Conservation (phyloP, 2,888 invertebrate genomes). For the Ferrisia virgata region DNA sequence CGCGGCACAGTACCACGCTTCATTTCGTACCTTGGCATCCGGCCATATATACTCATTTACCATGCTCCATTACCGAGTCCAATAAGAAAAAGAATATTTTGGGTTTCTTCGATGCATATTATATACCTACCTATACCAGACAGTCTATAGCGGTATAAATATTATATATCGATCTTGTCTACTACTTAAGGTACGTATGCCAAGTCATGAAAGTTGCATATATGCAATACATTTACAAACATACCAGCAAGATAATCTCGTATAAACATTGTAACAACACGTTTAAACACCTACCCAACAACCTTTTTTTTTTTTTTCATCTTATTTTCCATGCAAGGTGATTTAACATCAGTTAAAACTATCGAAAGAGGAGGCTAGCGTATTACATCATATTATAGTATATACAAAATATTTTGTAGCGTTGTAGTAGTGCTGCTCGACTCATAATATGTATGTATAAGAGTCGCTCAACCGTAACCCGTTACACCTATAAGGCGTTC, state of each 20-base stretch:
- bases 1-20: not conserved
- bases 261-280: slow-evolving; percentile 9
- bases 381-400: slow-evolving; percentile 21
- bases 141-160: not conserved
- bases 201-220: not conserved
- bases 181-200: not conserved
- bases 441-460: too few species aligned
- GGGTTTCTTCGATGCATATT: not conserved
- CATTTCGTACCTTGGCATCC: not conserved
- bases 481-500: not conserved
- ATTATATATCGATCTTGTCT: not conserved
- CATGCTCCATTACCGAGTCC: not conserved
- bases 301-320: not conserved
- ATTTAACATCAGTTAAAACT: not conserved
- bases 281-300: not conserved
- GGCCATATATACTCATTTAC: not conserved
- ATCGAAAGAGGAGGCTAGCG: not conserved
- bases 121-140: not conserved
- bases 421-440: too few species aligned
- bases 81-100: not conserved
- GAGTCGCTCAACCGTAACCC: not conserved
- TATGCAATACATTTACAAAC: too few species aligned
- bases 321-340: slow-evolving; percentile 24
- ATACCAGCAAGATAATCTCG: not conserved
- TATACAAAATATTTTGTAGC: too few species aligned